Conservation (phyloP, 1,140 invertebrate genomes). For the Pantala flavescens region DNA sequence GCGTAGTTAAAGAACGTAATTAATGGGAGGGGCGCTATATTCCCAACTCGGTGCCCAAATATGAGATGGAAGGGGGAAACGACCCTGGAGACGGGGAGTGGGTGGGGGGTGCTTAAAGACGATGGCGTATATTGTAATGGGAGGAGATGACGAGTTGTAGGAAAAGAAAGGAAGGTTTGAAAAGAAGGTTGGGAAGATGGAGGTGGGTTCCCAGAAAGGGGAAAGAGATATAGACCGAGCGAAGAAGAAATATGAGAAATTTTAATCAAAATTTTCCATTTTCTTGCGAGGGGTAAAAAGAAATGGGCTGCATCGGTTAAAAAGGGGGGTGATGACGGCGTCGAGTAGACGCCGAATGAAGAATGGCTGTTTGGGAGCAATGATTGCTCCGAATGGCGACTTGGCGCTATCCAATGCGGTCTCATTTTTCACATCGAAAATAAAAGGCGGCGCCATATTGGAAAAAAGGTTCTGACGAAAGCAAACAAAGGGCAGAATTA, state of each 20-base stretch:
- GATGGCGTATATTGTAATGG: slow-evolving; percentile 5
- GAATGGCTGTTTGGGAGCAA: not conserved
- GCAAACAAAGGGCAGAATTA: not conserved
- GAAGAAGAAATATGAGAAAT: slow-evolving; percentile 10
- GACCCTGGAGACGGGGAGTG: not conserved
- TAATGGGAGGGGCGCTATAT: slow-evolving; percentile 8
- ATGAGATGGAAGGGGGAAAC: not conserved
- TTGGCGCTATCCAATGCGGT: slow-evolving; percentile 7
- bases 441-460: not conserved
- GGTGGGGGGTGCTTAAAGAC: not conserved
- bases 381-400: not conserved
- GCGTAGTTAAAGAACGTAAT: slow-evolving; percentile 3
- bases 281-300: not conserved
- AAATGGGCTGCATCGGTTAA: not conserved
- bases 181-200: not conserved
- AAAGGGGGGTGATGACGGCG: not conserved
- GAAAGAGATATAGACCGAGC: not conserved
- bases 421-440: not conserved
- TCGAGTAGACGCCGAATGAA: not conserved
- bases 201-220: too few species aligned
- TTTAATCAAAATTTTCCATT: slow-evolving; percentile 11
- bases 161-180: not conserved
- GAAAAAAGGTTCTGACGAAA: not conserved
- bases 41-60: not conserved
- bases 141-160: not conserved